Base-by-base conservation (phyloP, 2,888 invertebrate genomes). In the Machimus atricapillus region DNA sequence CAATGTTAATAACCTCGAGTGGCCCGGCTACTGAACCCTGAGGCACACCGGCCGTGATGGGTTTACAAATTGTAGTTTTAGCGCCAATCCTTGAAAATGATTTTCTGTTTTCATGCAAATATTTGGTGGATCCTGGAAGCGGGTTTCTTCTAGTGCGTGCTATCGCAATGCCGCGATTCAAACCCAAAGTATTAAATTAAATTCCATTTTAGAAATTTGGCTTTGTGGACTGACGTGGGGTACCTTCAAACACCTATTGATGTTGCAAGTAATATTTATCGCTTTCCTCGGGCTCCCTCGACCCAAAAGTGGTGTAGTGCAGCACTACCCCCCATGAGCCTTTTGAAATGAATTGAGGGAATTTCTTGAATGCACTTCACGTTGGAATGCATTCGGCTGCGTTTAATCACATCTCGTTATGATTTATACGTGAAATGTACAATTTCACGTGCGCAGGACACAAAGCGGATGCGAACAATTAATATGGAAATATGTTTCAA, bases 351-450 rank as follows among this genome's bases (percentile, higher is more conserved):
- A 46, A 82, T 79, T 58, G 52, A 56, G 58, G 58, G 82, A 82
- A 82, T 82, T 82, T 82, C 82, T 82, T 82, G 82, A 82, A 82
- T 82, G 82, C 82, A 46, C 82, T 82, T 66, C 58, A 23, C 82
- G 82, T 58, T 82, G 58, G 82, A 58, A 82, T 82, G 82, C 58
- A 82, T 82, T 82, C 37, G 34, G 56, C 31, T 79, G 82, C 82
- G n/a, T 82, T 81, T 82, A 82, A 82, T 82, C 82, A 82, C 46
- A 82, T 76, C 56, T 37, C 31, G 82, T 81, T 81, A 81, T 37
- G 82, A 82, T 79, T 79, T 79, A 79, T 82, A 58, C 52, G 82
- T 37, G 37, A 82, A 66, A 82, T 82, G 66, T 23, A 27, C 46
- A 52, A 66, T n/a, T 56, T 34, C 82, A 82, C 82, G 82, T 82